Evolutionary conservation across 2,888 invertebrate species (phyloP), one percentile per base, ranked within the genome.

Genomic region (Aphodius granarius): DNA sequence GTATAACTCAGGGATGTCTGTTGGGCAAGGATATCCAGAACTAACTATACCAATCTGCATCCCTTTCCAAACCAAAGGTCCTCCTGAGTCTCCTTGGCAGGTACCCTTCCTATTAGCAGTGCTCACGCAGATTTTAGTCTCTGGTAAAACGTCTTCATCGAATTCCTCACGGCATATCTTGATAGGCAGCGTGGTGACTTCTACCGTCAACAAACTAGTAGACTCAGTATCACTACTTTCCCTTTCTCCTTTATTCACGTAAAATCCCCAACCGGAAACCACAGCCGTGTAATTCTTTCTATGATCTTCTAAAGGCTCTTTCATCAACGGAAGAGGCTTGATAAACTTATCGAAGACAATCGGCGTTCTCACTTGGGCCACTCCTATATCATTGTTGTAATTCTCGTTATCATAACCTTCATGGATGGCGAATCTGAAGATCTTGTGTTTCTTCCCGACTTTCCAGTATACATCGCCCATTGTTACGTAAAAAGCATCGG

Each of bases 21-120:
- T 66, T 3, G 66, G 66, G 66, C 66, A 66, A 16, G 66, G 66
- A 16, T 66, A 66, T 4, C 66, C 66, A 13, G 66, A 66, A 66
- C 66, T 66, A 13, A 66, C 66, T 3, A 66, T 20, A 19, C 66
- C 66, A 66, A 66, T 66, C 20, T 66, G 66, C 20, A 19, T 16
- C 19, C 20, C 20, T 4, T 66, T 13, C 18, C 20, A 66, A 66
- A 66, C 17, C 20, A 66, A 66, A 2, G 66, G 66, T 3, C 16
- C 66, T 0, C 16, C 66, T 13, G 19, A 19, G 20, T 66, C 66
- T 0, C 66, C 66, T 66, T 66, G 66, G 16, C 66, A 66, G 17
- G n/a, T 66, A 13, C 66, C 66, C 13, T 66, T 66, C 20, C 66
- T 66, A 19, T 18, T 66, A 66, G 66, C 66, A 13, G 66, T 19